Evolutionary conservation across 1,140 invertebrate genomes (phyloP).

Genomic region (Lordiphosa collinella): DNA sequence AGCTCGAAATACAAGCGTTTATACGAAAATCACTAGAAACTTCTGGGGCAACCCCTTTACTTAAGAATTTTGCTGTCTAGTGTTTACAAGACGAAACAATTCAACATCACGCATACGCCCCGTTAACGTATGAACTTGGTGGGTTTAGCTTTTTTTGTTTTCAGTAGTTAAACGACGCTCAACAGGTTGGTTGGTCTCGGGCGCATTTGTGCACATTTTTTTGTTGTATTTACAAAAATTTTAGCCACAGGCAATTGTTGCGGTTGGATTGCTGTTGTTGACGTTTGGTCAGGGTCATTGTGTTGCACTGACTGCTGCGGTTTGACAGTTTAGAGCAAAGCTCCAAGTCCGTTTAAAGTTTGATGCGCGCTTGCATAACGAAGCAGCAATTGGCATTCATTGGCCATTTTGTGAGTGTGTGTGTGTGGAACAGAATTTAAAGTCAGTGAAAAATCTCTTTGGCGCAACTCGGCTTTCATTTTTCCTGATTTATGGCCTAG

Average conservation of each 20-base stretch:
- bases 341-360: constrained; percentile 2
- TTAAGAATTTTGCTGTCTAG: constrained; percentile 36
- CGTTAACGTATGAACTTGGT: constrained; percentile 9
- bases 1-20: no score
- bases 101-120: constrained; percentile 54
- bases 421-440: neutral
- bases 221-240: neutral
- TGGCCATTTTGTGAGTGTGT: neutral
- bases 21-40: no score
- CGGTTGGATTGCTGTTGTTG: constrained; percentile 27
- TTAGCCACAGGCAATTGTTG: constrained; percentile 29
- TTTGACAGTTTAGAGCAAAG: constrained; percentile 24
- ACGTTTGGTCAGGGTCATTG: constrained; percentile 23
- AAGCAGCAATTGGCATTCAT: neutral
- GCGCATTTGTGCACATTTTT: constrained; percentile 1
- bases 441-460: neutral
- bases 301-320: constrained; percentile 13
- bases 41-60: no score
- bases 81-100: constrained; percentile 12
- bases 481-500: constrained; percentile 28
- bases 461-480: neutral
- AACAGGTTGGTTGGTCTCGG: constrained; percentile 38
- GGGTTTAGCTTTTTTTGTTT: constrained; percentile 20
- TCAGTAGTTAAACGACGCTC: constrained; percentile 51
- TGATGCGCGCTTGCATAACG: neutral